These are phyloP conservation scores for Dolomedes plantarius DNA, from an alignment of 2,888 invertebrate genomes.

Conservation along the genomic window DNA sequence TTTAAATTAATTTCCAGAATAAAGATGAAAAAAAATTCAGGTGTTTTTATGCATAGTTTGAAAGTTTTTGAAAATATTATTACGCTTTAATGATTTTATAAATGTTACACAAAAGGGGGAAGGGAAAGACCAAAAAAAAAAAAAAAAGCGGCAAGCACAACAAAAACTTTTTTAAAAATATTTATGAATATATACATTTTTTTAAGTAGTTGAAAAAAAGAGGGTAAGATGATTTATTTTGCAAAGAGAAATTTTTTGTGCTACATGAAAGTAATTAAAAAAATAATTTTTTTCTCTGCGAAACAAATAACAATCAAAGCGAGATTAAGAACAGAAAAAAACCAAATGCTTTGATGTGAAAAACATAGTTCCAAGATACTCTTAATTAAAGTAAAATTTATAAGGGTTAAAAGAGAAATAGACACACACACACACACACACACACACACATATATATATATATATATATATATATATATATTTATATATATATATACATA, in stretches of 20 bases:
- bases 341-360: neutral
- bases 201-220: neutral
- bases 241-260: neutral
- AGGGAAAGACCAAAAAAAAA: neutral
- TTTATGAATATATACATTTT: neutral
- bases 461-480: too few relatives aligned
- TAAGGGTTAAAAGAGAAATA: too few relatives aligned
- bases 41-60: neutral
- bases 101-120: neutral
- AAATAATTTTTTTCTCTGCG: neutral
- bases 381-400: neutral
- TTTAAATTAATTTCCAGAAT: conserved; percentile 15
- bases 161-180: neutral
- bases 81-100: conserved; percentile 17
- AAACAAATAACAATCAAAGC: neutral
- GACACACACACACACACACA: too few relatives aligned
- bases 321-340: neutral
- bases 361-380: neutral
- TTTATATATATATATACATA: too few relatives aligned
- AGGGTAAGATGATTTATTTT: neutral
- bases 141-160: neutral
- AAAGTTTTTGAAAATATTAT: conserved; percentile 4
- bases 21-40: neutral
- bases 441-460: too few relatives aligned
- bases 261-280: neutral